Evolutionary conservation across 64 coral and sea anemone species (phyloP).

Genomic region (Trachythela sp.): DNA sequence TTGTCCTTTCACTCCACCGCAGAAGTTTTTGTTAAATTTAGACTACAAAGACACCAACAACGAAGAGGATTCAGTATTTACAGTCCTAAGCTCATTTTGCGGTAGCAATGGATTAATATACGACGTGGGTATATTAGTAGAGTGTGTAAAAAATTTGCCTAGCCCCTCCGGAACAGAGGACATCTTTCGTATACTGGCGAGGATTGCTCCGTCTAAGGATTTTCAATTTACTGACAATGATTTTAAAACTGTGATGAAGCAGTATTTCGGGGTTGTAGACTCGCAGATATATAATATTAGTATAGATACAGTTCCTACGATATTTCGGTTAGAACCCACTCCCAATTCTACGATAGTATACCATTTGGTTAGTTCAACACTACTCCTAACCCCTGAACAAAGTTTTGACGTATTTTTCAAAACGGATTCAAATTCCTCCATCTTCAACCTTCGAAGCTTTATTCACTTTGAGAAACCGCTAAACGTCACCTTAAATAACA

Average conservation of each 20-base stretch:
- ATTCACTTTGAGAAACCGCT: not conserved
- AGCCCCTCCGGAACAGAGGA: not conserved
- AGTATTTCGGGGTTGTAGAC: not conserved
- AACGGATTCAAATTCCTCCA: not conserved
- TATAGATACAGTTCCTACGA: not conserved
- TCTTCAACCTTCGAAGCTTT: not conserved
- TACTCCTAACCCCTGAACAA: not conserved
- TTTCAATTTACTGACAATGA: not conserved
- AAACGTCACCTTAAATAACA: not conserved
- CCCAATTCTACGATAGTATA: not conserved
- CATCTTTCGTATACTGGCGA: not conserved
- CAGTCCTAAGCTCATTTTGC: not conserved
- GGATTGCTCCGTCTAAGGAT: not conserved
- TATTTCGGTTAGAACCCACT: not conserved
- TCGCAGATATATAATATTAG: not conserved
- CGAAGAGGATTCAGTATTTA: not conserved
- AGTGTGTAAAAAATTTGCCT: not conserved
- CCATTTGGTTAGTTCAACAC: not conserved
- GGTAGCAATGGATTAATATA: not conserved
- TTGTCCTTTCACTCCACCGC: not conserved
- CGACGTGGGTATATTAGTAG: not conserved
- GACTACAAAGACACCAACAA: not conserved
- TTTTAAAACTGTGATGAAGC: not conserved
- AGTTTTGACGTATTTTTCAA: not conserved
- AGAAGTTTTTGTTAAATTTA: not conserved